Percentiles rank a stretch among this genome's conserved stretches.
These are phyloP conservation scores for Biston stratarius DNA, from an alignment of 2,888 invertebrate genomes.

Conservation along the genomic window DNA sequence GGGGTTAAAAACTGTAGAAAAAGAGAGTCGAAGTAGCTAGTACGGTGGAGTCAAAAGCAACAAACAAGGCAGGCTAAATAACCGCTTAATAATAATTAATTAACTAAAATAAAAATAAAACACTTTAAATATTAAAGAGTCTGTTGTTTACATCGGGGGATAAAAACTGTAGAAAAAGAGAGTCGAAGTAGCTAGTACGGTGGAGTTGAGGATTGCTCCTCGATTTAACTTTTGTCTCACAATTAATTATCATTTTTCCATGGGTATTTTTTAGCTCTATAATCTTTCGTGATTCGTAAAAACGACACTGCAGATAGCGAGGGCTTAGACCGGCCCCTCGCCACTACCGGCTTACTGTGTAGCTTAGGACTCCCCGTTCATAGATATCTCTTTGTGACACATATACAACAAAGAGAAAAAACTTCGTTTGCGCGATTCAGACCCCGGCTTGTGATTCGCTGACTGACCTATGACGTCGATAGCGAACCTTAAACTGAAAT, in stretches of 20 bases:
- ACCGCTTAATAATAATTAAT: too few relatives aligned
- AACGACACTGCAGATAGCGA: slow-evolving; percentile 8
- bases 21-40: slow-evolving; percentile 18
- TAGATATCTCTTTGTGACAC: too few relatives aligned
- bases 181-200: slow-evolving; percentile 17
- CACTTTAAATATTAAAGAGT: too few relatives aligned
- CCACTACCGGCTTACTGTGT: slow-evolving; percentile 13
- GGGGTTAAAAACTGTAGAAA: not conserved
- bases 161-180: slow-evolving; percentile 3
- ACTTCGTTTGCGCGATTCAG: slow-evolving; percentile 10
- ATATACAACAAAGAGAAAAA: not conserved
- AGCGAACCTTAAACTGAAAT: too few relatives aligned
- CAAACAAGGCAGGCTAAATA: too few relatives aligned
- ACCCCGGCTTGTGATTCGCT: not conserved
- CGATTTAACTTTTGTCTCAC: slow-evolving; percentile 14
- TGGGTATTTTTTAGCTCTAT: too few relatives aligned
- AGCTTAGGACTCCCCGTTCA: slow-evolving; percentile 1
- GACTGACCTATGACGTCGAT: not conserved
- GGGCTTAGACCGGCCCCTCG: slow-evolving; percentile 14
- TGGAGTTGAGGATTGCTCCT: slow-evolving; percentile 9
- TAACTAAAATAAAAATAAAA: too few relatives aligned
- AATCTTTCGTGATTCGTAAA: slow-evolving; percentile 1
- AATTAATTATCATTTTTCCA: too few relatives aligned
- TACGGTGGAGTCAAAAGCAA: slow-evolving; percentile 11
- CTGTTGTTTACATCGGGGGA: too few relatives aligned